phyloP scores from a whole-genome alignment of 1,140 invertebrate genomes.

The Muscidifurax raptorellus region DNA sequence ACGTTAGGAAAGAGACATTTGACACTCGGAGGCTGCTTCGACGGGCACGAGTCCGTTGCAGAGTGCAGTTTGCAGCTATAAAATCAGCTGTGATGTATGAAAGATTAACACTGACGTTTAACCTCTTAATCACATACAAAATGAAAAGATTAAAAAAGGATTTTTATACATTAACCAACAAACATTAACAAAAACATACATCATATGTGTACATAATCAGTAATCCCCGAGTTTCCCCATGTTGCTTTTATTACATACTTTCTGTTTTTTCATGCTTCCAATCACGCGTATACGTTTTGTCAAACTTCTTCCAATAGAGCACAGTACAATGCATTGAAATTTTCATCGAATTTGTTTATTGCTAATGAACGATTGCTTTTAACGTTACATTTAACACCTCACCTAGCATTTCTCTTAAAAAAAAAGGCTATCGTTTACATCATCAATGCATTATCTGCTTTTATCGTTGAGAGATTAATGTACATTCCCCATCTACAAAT shows the following conservation, averaged over 20 bases:
- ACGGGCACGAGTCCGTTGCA: slow-evolving; percentile 68
- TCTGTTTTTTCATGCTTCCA: slow-evolving; percentile 64
- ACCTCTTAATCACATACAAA: slow-evolving; percentile 32
- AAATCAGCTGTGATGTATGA: slow-evolving; percentile 72
- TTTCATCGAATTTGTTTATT: slow-evolving; percentile 42
- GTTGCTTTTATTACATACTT: slow-evolving; percentile 58
- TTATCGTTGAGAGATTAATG: slow-evolving; percentile 50
- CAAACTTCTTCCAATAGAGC: slow-evolving; percentile 24
- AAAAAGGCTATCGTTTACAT: slow-evolving; percentile 47
- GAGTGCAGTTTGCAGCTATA: slow-evolving; percentile 74
- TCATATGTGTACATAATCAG: slow-evolving; percentile 69
- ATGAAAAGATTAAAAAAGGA: slow-evolving; percentile 17
- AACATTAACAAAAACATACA: slow-evolving; percentile 62
- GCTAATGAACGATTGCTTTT: slow-evolving; percentile 63
- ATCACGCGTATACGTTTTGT: slow-evolving; percentile 53
- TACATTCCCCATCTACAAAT: slow-evolving; percentile 18
- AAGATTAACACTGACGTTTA: slow-evolving; percentile 58
- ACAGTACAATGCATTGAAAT: slow-evolving; percentile 25
- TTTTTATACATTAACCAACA: slow-evolving; percentile 52
- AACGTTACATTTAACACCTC: slow-evolving; percentile 56
- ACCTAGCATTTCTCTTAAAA: slow-evolving; percentile 21
- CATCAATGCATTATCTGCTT: slow-evolving; percentile 55
- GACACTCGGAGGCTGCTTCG: slow-evolving; percentile 70
- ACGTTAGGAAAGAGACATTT: slow-evolving; percentile 73
- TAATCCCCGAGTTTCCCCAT: slow-evolving; percentile 50